Evolutionary conservation across 1,140 invertebrate species (phyloP), one percentile per base, ranked within the genome.

Genomic region (Megalonaias nervosa): DNA sequence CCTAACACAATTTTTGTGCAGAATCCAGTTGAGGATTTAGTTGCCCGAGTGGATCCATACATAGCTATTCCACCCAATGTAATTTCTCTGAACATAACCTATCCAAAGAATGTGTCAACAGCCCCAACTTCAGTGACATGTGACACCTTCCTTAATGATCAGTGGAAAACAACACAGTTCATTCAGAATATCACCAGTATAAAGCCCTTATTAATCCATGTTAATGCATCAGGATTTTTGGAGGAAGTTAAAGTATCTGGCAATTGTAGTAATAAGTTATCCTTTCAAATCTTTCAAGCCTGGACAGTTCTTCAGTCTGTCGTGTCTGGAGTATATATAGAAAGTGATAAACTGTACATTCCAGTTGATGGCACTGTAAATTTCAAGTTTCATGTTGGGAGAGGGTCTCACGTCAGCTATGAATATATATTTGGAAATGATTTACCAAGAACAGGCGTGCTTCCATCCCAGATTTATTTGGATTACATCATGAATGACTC

Each of bases 211-310:
- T 16, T 60, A 16, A 64, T 81, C 19, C 19, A 19, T 68, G n/a
- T 59, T 13, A 17, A 68, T 38, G 69, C 58, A 2, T 67, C 77
- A 72, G 38, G 48, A 19, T 38, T 9, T 38, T 58, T 66, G 23
- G 66, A 76, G 67, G 82, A 81, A 21, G 70, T 69, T 48, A 17
- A 58, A 6, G 31, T 84, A 4, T 17, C 19, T 15, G 75, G 82
- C 1, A 84, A 82, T 48, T 84, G 82, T 71, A 82, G 77, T 62
- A 84, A 84, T 58, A 57, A 61, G 26, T 23, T 84, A 15, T 80
- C 75, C 59, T 76, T 56, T 59, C 75, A 82, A 65, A 60, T 68
- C 2, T 61, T 84, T 13, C 67, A 75, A 68, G 61, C 75, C 13
- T 60, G 23, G 31, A 70, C 80, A 48, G 65, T 78, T n/a, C 61